phyloP scores from a whole-genome alignment of 2,797 vertebrate species.

The Siniperca undulata region DNA sequence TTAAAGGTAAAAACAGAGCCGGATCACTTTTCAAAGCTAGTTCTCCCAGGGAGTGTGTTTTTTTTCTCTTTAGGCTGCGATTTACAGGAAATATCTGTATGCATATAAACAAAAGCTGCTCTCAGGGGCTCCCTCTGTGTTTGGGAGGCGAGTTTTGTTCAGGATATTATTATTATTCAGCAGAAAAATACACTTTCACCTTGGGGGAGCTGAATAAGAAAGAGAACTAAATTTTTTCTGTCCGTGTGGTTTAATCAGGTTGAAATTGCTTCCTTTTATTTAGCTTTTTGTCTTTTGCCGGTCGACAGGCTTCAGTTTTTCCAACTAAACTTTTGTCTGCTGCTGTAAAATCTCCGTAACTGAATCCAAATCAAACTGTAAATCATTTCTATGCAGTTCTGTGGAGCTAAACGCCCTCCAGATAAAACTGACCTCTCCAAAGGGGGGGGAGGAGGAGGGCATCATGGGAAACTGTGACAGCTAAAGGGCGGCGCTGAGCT shows the following conservation, averaged over 20 bases:
- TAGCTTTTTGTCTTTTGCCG: neutral
- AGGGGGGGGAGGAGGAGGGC: constrained; percentile 13
- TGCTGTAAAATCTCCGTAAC: neutral
- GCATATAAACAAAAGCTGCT: constrained; percentile 67
- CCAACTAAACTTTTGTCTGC: neutral
- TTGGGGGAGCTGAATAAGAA: constrained; percentile 10
- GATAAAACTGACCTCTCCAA: neutral
- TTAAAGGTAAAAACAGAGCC: constrained; percentile 52
- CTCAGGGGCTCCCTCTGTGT: constrained; percentile 34
- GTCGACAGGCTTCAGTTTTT: no score
- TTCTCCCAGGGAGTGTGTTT: neutral
- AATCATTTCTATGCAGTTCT: neutral
- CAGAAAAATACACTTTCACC: constrained; percentile 46
- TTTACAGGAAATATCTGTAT: constrained; percentile 73
- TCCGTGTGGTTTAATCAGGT: neutral
- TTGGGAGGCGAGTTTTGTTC: constrained; percentile 31
- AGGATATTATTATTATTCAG: constrained; percentile 55
- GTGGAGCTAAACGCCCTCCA: neutral
- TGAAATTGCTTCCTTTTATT: no score
- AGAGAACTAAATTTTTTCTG: neutral
- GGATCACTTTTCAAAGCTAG: constrained; percentile 64
- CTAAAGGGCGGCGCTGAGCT: constrained; percentile 4
- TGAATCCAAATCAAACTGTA: neutral
- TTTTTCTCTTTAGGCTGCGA: constrained; percentile 23
- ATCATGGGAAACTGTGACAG: constrained; percentile 40